Evolutionary conservation across 2,888 invertebrate species (phyloP).

Genomic region (Harmothoe impar): DNA sequence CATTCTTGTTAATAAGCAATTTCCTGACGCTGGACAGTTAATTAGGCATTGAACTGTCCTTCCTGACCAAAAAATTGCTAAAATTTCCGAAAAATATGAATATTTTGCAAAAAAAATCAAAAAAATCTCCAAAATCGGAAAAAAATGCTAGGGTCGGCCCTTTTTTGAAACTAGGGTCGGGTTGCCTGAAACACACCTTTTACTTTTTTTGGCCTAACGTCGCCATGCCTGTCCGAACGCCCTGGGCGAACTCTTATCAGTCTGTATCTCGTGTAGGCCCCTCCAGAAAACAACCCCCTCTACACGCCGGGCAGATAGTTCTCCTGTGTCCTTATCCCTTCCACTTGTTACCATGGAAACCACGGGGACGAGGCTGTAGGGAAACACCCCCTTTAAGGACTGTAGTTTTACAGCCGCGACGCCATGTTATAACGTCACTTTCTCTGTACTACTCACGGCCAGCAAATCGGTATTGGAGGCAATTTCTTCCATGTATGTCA

Average conservation of each 20-base stretch:
- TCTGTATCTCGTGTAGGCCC: constrained; percentile 6
- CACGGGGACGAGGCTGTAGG: not conserved
- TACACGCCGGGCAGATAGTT: not conserved
- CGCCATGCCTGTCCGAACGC: not conserved
- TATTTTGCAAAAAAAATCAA: no score
- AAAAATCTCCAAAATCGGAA: no score
- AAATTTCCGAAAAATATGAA: no score
- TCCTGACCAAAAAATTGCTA: no score
- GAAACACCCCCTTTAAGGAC: not conserved
- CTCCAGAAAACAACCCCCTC: not conserved
- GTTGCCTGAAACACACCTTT: no score
- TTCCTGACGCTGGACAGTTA: no score
- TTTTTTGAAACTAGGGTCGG: no score
- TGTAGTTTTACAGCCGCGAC: not conserved
- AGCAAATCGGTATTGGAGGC: not conserved
- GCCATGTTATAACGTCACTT: not conserved
- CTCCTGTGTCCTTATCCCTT: not conserved
- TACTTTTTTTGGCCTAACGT: no score
- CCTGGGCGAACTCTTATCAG: not conserved
- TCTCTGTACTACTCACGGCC: constrained; percentile 14
- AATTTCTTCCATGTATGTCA: no score
- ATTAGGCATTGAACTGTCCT: no score
- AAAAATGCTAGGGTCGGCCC: no score
- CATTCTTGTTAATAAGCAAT: no score
- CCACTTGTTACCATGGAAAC: constrained; percentile 30